These are phyloP conservation scores for Takifugu rubripes DNA, from an alignment of 2,797 vertebrate genomes.

Conservation along the genomic window DNA sequence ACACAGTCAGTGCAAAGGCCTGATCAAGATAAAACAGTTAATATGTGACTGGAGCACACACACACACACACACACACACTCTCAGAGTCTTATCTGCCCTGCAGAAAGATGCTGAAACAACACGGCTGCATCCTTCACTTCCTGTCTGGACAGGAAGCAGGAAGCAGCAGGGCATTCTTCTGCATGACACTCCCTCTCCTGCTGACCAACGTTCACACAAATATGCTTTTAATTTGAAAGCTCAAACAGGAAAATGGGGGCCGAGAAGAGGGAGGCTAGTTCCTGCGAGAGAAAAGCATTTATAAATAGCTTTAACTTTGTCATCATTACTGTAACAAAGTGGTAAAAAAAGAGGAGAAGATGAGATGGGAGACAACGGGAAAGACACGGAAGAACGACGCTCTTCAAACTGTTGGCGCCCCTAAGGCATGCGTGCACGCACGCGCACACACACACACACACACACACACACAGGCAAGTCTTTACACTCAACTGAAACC, in stretches of 20 bases:
- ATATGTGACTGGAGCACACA: constrained; percentile 27
- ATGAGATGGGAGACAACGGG: background rate
- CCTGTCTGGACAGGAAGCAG: constrained; percentile 58
- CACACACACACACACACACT: constrained; percentile 14
- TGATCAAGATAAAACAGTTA: constrained; percentile 35
- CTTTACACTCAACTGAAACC: too few relatives aligned
- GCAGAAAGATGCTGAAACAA: constrained; percentile 49
- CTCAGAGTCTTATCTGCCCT: constrained; percentile 16
- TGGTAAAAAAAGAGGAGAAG: background rate
- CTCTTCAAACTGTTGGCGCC: background rate
- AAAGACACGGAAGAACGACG: background rate
- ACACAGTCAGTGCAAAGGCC: constrained; percentile 30
- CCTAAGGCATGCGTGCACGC: too few relatives aligned
- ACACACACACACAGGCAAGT: background rate
- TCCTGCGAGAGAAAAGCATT: too few relatives aligned
- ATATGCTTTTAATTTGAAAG: constrained; percentile 29
- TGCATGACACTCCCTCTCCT: background rate
- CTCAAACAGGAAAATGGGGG: too few relatives aligned
- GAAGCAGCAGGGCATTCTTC: constrained; percentile 35
- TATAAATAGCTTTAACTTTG: too few relatives aligned
- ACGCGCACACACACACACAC: too few relatives aligned
- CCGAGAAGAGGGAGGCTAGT: too few relatives aligned
- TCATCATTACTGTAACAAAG: too few relatives aligned
- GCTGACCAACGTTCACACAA: background rate
- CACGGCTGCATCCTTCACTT: constrained; percentile 46